Evolutionary conservation across 2,888 invertebrate genomes (phyloP).

Genomic region (Mesochorus sp.): DNA sequence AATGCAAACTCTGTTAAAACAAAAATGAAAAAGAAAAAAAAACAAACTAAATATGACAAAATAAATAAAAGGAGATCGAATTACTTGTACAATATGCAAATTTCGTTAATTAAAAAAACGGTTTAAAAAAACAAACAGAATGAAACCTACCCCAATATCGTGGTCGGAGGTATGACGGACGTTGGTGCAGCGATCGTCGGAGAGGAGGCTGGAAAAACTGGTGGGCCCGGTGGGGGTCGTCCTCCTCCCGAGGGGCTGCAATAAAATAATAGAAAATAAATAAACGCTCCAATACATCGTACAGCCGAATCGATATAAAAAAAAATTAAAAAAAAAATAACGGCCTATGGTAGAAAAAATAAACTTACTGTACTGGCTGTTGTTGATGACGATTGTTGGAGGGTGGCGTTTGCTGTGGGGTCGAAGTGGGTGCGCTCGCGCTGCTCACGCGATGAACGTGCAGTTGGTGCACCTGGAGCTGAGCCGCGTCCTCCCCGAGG

Average conservation of each 20-base stretch:
- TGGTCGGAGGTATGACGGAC: constrained; percentile 76
- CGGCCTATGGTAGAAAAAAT: neutral
- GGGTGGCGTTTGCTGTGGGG: constrained; percentile 59
- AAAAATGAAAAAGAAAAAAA: neutral
- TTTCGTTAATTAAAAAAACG: too few relatives aligned
- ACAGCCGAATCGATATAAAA: neutral
- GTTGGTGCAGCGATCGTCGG: constrained; percentile 84
- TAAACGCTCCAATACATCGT: neutral
- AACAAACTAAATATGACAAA: constrained; percentile 19
- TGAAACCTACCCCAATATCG: constrained; percentile 78
- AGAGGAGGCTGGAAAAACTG: constrained; percentile 80
- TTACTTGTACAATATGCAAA: constrained; percentile 19
- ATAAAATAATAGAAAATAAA: constrained; percentile 48
- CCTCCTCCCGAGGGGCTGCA: constrained; percentile 76
- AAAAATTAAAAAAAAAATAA: neutral
- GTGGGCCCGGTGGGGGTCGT: constrained; percentile 79
- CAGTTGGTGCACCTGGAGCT: constrained; percentile 89
- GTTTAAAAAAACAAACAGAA: too few relatives aligned
- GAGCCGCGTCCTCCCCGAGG: constrained; percentile 92
- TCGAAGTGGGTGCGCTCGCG: constrained; percentile 68
- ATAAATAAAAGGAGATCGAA: constrained; percentile 7
- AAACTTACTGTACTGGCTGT: constrained; percentile 60
- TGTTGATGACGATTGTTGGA: constrained; percentile 58
- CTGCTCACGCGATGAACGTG: constrained; percentile 77
- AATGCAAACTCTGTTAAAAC: neutral